Evolutionary conservation across 2,888 invertebrate genomes (phyloP).

Genomic region (Dicyrtomina minuta): DNA sequence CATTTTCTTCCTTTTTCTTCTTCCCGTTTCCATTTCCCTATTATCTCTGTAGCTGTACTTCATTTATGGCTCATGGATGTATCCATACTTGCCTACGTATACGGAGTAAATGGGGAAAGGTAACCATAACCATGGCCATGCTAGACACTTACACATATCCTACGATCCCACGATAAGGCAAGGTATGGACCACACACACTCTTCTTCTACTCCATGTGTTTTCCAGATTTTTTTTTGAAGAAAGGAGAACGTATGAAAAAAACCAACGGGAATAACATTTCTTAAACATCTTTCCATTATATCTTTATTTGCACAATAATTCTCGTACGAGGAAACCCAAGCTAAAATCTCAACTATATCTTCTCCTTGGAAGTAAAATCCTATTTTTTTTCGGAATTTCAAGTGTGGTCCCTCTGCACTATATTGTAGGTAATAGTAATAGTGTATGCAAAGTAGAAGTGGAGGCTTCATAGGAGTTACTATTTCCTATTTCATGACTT

Average conservation of each 20-base stretch:
- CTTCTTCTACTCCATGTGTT: background rate
- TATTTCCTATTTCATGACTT: background rate
- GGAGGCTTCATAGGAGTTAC: background rate
- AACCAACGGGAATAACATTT: slow-evolving; percentile 15
- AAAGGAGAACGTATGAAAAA: background rate
- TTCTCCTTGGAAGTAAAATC: background rate
- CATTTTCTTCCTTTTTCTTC: background rate
- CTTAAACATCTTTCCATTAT: slow-evolving; percentile 17
- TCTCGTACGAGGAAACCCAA: background rate
- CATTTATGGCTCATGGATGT: too few species aligned
- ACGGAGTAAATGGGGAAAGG: too few species aligned
- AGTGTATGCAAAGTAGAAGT: background rate
- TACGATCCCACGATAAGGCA: too few species aligned
- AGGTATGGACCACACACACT: too few species aligned
- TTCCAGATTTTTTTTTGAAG: too few species aligned
- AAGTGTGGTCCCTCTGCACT: background rate
- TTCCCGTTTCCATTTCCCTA: background rate
- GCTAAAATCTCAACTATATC: background rate
- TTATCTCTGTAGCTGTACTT: too few species aligned
- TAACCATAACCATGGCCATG: too few species aligned
- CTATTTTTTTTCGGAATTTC: background rate
- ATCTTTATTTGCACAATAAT: slow-evolving; percentile 12
- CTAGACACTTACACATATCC: too few species aligned
- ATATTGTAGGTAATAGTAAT: too few species aligned
- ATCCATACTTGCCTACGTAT: too few species aligned